These are phyloP conservation scores for Tympanuchus pallidicinctus DNA, from an alignment of 2,113 vertebrate species.

Conservation along the genomic window DNA sequence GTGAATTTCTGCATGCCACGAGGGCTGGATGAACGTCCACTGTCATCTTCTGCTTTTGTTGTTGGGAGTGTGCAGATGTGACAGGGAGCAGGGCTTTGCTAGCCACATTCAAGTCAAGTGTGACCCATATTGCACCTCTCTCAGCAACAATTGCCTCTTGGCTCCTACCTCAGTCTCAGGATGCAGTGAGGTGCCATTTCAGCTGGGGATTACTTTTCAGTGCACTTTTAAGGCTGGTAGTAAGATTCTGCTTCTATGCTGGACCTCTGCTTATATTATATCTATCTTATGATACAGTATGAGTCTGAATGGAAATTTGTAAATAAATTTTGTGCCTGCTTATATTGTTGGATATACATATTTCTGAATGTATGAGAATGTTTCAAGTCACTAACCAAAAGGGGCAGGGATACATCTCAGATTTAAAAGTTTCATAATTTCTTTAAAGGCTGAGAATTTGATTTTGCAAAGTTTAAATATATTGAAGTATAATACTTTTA, in stretches of 20 bases:
- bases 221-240: not conserved
- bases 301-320: not conserved
- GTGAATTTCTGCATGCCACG: slow-evolving; percentile 27
- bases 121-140: not conserved
- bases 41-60: slow-evolving; percentile 4
- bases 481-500: not conserved
- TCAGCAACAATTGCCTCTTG: not conserved
- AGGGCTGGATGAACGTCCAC: slow-evolving; percentile 2
- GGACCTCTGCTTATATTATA: not conserved
- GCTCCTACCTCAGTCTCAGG: not conserved
- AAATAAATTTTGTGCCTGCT: not conserved
- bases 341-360: not conserved
- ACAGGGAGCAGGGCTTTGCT: not conserved
- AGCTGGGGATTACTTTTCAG: not conserved
- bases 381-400: not conserved
- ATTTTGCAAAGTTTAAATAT: not conserved
- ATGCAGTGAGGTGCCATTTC: not conserved
- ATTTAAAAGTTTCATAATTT: not conserved
- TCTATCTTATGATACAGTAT: not conserved
- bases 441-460: not conserved
- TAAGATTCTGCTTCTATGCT: not conserved
- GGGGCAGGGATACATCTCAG: not conserved
- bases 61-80: not conserved
- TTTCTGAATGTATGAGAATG: not conserved
- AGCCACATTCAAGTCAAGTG: not conserved